phyloP scores from a whole-genome alignment of 2,888 invertebrate species.

The Xylota segnis region DNA sequence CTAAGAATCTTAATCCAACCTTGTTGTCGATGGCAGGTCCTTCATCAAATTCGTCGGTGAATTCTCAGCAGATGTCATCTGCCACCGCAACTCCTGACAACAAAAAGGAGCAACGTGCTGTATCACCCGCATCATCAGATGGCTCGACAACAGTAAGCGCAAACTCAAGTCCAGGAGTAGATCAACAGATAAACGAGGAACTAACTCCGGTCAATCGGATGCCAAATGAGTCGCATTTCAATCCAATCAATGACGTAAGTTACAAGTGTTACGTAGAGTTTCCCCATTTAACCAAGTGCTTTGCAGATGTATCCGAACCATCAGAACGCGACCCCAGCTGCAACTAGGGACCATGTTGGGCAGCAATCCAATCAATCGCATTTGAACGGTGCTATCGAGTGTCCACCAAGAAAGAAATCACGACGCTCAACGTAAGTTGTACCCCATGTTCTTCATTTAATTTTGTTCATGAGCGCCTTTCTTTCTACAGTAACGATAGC shows the following conservation, averaged over 20 bases:
- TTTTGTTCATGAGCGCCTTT: not conserved
- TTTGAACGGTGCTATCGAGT: conserved; percentile 84
- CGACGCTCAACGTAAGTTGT: conserved; percentile 92
- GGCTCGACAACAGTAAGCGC: conserved; percentile 96
- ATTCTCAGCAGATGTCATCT: conserved; percentile 57
- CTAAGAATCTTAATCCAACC: conserved; percentile 86
- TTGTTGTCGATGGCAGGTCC: conserved; percentile 81
- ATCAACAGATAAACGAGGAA: conserved; percentile 85
- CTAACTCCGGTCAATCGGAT: conserved; percentile 80
- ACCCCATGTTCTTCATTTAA: not conserved
- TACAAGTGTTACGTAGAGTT: too few species aligned
- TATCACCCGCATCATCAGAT: conserved; percentile 84
- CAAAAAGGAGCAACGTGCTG: conserved; percentile 78
- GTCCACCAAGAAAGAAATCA: conserved; percentile 94
- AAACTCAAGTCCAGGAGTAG: conserved; percentile 91
- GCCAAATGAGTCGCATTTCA: conserved; percentile 82
- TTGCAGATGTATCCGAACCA: conserved; percentile 82
- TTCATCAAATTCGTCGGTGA: conserved; percentile 55
- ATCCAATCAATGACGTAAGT: conserved; percentile 84
- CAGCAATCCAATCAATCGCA: conserved; percentile 79
- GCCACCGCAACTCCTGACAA: conserved; percentile 8
- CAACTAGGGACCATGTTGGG: conserved; percentile 81
- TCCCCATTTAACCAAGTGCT: conserved; percentile 19
- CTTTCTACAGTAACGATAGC: conserved; percentile 81
- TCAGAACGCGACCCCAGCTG: conserved; percentile 76